phyloP scores from a whole-genome alignment of 2,113 vertebrate species.

The Poeciliopsis turrubarensis region DNA sequence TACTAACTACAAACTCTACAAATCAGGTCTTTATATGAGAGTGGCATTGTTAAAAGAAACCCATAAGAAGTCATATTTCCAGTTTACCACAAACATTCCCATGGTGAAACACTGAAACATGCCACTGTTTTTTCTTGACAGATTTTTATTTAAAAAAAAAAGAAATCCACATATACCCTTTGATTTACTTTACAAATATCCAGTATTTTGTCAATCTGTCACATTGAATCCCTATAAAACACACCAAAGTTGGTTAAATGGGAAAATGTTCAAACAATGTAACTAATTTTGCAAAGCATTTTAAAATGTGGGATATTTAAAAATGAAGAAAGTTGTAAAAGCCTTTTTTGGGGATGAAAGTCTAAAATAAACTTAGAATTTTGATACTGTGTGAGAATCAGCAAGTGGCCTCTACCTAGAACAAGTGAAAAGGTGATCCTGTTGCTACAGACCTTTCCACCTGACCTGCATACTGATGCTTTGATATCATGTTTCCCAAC shows the following conservation, averaged over 20 bases:
- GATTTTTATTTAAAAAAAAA: not conserved
- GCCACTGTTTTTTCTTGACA: not conserved
- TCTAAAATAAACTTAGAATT: not conserved
- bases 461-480: conserved; percentile 26
- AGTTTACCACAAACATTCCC: too few relatives aligned
- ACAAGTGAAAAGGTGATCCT: conserved; percentile 2
- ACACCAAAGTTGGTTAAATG: not conserved
- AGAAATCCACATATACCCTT: not conserved
- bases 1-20: too few relatives aligned
- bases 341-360: not conserved
- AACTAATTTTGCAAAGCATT: too few relatives aligned
- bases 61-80: too few relatives aligned
- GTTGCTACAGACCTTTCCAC: conserved; percentile 4
- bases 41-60: too few relatives aligned
- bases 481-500: conserved; percentile 34
- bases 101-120: too few relatives aligned
- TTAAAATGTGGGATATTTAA: too few relatives aligned
- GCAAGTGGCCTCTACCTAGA: conserved; percentile 1
- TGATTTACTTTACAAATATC: not conserved
- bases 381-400: not conserved
- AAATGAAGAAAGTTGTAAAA: not conserved
- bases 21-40: too few relatives aligned
- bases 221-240: not conserved
- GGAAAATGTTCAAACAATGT: too few relatives aligned
- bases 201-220: not conserved